These are phyloP conservation scores for Andricus grossulariae DNA, from an alignment of 1,140 invertebrate species.

Conservation along the genomic window DNA sequence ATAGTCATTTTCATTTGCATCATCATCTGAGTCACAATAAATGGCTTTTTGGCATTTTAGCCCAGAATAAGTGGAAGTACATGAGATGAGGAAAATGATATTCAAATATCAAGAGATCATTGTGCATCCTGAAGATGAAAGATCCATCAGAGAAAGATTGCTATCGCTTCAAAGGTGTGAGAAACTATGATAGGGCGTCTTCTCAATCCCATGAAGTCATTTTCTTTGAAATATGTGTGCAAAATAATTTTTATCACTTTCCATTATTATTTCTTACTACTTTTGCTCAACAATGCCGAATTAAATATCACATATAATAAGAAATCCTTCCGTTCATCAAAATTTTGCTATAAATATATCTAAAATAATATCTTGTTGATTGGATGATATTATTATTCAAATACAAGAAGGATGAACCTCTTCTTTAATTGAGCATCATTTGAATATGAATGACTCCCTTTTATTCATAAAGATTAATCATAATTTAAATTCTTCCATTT, in stretches of 20 bases:
- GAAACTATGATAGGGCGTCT: conserved; percentile 16
- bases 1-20: no score
- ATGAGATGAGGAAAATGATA: conserved; percentile 3
- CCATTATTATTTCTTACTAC: background rate
- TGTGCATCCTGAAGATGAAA: conserved; percentile 7
- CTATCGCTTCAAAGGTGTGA: conserved; percentile 24
- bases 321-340: no score
- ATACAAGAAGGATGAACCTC: no score
- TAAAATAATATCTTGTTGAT: no score
- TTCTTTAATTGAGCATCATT: no score
- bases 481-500: no score
- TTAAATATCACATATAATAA: no score
- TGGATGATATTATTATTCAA: no score
- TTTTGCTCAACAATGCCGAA: no score
- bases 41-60: conserved; percentile 9
- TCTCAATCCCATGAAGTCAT: conserved; percentile 28
- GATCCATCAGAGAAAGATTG: conserved; percentile 28
- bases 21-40: background rate
- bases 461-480: no score
- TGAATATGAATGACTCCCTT: no score
- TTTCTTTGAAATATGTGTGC: background rate
- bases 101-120: conserved; percentile 27
- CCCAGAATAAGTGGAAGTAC: background rate
- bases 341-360: no score
- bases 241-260: conserved; percentile 24